phyloP scores from a whole-genome alignment of 2,888 invertebrate species.

The Ctena decussata region DNA sequence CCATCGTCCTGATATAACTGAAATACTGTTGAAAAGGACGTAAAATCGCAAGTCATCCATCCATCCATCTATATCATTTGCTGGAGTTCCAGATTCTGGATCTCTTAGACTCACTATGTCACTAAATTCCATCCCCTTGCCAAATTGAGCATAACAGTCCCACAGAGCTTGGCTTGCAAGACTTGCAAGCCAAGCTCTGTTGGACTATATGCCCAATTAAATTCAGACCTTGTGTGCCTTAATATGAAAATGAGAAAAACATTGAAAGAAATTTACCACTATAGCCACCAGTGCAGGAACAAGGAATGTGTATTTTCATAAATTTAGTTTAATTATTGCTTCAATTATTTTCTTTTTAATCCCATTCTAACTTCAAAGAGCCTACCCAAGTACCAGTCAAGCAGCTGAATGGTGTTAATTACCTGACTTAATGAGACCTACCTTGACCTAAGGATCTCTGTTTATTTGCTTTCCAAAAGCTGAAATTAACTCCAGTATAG shows the following conservation, averaged over 20 bases:
- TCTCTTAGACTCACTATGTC: too few relatives aligned
- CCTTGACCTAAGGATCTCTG: background rate
- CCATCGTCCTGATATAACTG: too few relatives aligned
- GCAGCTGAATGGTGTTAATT: background rate
- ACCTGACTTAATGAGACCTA: background rate
- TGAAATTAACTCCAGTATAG: background rate
- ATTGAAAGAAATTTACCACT: background rate
- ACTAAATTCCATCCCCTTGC: too few relatives aligned
- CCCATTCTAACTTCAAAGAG: background rate
- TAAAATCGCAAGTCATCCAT: too few relatives aligned
- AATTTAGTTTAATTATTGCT: background rate
- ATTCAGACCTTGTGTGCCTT: background rate
- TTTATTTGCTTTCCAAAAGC: background rate
- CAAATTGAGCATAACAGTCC: too few relatives aligned
- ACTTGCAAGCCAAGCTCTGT: too few relatives aligned
- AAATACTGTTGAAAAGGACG: too few relatives aligned
- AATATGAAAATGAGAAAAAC: background rate
- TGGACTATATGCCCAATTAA: too few relatives aligned
- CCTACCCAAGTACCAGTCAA: background rate
- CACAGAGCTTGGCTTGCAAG: too few relatives aligned
- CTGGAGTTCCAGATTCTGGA: too few relatives aligned
- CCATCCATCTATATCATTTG: too few relatives aligned
- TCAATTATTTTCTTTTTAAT: background rate
- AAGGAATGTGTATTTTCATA: slow-evolving; percentile 3
- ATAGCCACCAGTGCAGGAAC: too few relatives aligned